Conservation (phyloP, 2,888 invertebrate genomes). For the Stenchaetothrips biformis region DNA sequence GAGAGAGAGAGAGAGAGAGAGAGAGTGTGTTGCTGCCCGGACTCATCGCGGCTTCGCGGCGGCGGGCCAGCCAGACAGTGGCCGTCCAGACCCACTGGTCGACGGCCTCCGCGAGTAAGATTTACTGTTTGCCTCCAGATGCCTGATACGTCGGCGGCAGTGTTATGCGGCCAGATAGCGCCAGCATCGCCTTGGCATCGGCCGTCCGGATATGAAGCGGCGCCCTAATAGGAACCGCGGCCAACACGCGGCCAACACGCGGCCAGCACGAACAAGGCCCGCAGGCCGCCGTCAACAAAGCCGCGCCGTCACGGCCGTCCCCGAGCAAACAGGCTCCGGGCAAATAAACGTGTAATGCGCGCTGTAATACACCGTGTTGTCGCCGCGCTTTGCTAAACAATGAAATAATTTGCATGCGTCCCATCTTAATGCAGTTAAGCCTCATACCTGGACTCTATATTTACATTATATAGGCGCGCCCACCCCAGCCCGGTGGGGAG, state of each 20-base stretch:
- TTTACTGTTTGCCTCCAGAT: neutral
- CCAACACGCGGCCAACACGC: no score
- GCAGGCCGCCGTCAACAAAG: no score
- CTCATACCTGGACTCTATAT: constrained; percentile 20
- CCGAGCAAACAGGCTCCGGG: neutral
- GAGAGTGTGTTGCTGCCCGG: no score
- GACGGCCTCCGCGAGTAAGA: neutral
- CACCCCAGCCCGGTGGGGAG: neutral
- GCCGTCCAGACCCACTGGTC: no score
- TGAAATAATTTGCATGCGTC: constrained; percentile 14
- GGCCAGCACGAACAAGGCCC: no score
- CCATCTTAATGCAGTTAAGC: constrained; percentile 20
- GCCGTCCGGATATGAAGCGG: no score
- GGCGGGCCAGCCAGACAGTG: no score
- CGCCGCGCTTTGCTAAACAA: constrained; percentile 4
- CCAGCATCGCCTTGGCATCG: no score
- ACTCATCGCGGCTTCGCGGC: no score
- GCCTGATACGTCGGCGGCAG: constrained; percentile 12
- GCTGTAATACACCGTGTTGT: neutral
- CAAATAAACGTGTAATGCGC: neutral
- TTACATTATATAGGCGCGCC: neutral
- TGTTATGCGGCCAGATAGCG: neutral
- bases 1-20: no score
- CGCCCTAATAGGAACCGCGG: no score
- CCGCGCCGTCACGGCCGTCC: neutral